phyloP scores from a whole-genome alignment of 2,113 vertebrate species.

The Hirundichthys speculiger region DNA sequence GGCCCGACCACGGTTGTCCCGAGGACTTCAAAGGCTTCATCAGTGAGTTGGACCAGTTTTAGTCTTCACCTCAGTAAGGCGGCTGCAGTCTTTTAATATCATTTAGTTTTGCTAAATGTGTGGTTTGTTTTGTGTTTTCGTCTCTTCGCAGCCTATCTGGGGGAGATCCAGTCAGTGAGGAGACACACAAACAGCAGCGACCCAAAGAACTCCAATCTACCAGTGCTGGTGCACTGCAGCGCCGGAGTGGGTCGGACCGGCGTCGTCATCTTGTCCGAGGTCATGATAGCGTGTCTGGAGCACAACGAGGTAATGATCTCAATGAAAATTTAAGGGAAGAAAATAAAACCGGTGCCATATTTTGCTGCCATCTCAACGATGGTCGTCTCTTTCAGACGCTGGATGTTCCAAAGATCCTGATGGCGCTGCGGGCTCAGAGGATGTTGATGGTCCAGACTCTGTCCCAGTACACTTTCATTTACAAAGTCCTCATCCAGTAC shows the following conservation, averaged over 20 bases:
- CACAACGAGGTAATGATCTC: conserved; percentile 90
- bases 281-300: conserved; percentile 96
- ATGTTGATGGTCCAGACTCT: conserved; percentile 98
- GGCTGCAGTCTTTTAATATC: neutral
- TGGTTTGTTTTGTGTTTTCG: accelerated
- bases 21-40: conserved; percentile 96
- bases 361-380: no score
- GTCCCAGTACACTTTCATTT: conserved; percentile 94
- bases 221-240: conserved; percentile 94
- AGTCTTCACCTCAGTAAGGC: neutral
- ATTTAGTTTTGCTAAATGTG: neutral
- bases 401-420: conserved; percentile 88
- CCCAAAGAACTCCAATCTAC: conserved; percentile 84
- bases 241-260: conserved; percentile 94
- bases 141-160: conserved; percentile 86
- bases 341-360: neutral
- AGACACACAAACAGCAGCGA: conserved; percentile 94
- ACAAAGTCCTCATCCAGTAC: conserved; percentile 95
- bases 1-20: conserved; percentile 96
- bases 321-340: neutral
- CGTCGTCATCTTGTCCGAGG: conserved; percentile 92
- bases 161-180: conserved; percentile 97
- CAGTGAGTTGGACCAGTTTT: conserved; percentile 80
- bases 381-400: conserved; percentile 79
- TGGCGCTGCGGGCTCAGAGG: conserved; percentile 88